Base-by-base conservation (phyloP, 2,797 vertebrate genomes). In the Gephyroberyx darwinii region DNA sequence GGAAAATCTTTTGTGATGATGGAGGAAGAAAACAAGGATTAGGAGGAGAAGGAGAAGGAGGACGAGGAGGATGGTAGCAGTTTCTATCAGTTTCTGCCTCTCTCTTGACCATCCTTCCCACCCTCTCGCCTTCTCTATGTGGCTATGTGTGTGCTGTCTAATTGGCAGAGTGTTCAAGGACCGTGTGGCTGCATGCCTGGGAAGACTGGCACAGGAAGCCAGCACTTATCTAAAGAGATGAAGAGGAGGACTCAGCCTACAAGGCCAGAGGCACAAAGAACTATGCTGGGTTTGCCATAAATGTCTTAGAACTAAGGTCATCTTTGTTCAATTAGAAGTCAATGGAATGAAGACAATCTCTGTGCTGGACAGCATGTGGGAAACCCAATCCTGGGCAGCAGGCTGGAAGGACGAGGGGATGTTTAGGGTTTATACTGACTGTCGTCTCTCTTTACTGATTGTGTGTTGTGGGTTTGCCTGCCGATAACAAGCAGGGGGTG, bases 171-270 rank as follows among this genome's bases (percentile, higher is more conserved):
- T 45, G 67, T 57, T 65, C 71, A 51, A 59, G 48, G 78, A 84
- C 65, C 71, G 69, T 22, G 75, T 45, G 71, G 74, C 57, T 53
- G 39, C 58, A 71, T 56, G 67, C 64, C 69, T 82, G 50, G 26
- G 45, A 70, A 71, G 80, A 41, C 82, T 77, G 80, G 74, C 56
- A 71, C 65, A 81, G 76, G 80, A 88, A 80, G 75, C 22, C 61
- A 12, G 66, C 74, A 67, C 68, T 88, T 87, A 82, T 86, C 77
- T 84, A 30, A 30, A 67, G 54, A 47, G 31, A 13, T 45, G 35
- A 9, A 43, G 35, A 77, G 58, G 66, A 78, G 55, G 67, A 59
- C 61, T 16, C 20, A 7, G 54, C 19, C 47, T 67, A 67, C 20
- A 61, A 68, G 51, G 69, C 4, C 60, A 33, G 45, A 35, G 45